Conservation (phyloP, 2,797 vertebrate species). For the Podarcis siculus region DNA sequence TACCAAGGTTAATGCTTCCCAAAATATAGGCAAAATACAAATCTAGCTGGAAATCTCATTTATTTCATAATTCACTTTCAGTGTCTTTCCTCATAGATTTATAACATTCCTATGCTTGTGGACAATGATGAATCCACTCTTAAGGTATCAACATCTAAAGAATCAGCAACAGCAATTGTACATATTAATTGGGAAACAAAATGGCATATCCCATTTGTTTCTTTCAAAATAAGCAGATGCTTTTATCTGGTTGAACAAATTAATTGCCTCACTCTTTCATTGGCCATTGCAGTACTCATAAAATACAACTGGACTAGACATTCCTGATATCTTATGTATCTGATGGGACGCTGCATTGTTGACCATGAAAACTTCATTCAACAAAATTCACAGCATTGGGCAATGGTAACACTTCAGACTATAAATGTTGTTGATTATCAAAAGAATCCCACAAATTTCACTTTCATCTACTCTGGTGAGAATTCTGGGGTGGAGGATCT, state of each 20-base stretch:
- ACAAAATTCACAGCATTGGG: conserved; percentile 43
- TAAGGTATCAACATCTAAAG: conserved; percentile 61
- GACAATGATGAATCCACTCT: conserved; percentile 62
- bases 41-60: conserved; percentile 55
- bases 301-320: conserved; percentile 1
- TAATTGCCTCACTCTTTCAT: background rate
- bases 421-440: conserved; percentile 20
- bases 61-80: conserved; percentile 62
- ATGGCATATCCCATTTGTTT: conserved; percentile 53
- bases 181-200: conserved; percentile 60
- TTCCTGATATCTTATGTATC: conserved; percentile 22
- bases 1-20: conserved; percentile 67
- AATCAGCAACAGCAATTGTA: conserved; percentile 63
- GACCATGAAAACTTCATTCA: conserved; percentile 41
- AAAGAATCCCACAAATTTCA: conserved; percentile 40
- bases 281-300: conserved; percentile 30
- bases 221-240: conserved; percentile 37
- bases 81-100: conserved; percentile 52
- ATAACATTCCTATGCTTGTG: conserved; percentile 56
- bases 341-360: conserved; percentile 12
- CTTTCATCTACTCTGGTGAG: conserved; percentile 38
- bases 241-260: conserved; percentile 3
- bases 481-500: conserved; percentile 24
- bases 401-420: conserved; percentile 26
- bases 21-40: conserved; percentile 67